phyloP scores from a whole-genome alignment of 2,113 vertebrate genomes.

The Alligator mississippiensis region DNA sequence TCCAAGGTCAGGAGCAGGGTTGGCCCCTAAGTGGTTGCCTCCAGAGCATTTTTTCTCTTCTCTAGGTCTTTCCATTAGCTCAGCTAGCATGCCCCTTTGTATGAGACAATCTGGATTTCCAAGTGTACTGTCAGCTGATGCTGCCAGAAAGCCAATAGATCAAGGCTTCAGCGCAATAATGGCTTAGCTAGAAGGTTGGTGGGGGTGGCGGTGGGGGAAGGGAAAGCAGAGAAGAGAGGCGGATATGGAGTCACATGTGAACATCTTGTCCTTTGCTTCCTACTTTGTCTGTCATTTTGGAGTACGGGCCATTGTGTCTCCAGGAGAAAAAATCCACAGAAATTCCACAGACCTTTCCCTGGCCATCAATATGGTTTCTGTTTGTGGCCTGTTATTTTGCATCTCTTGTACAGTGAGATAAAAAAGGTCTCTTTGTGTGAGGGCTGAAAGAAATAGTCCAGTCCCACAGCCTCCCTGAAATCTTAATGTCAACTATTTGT shows the following conservation, averaged over 20 bases:
- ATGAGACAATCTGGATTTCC: not conserved
- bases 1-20: not conserved
- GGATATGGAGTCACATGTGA: not conserved
- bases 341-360: conserved; percentile 25
- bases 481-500: conserved; percentile 80
- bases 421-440: conserved; percentile 72
- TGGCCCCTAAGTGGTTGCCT: not conserved
- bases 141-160: not conserved
- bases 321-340: conserved; percentile 53
- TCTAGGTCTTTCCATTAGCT: not conserved
- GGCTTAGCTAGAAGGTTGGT: fast-evolving
- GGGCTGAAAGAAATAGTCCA: conserved; percentile 52
- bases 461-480: conserved; percentile 62
- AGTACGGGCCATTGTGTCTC: not conserved
- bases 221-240: not conserved
- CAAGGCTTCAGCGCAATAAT: not conserved
- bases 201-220: not conserved
- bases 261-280: conserved; percentile 30
- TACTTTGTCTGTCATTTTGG: not conserved
- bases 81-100: not conserved
- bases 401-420: conserved; percentile 2
- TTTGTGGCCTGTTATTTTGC: conserved; percentile 40
- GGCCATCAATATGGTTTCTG: conserved; percentile 62
- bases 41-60: not conserved
- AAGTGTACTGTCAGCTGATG: not conserved